Base-by-base conservation (phyloP, 2,888 invertebrate genomes). In the Pammene fasciana region DNA sequence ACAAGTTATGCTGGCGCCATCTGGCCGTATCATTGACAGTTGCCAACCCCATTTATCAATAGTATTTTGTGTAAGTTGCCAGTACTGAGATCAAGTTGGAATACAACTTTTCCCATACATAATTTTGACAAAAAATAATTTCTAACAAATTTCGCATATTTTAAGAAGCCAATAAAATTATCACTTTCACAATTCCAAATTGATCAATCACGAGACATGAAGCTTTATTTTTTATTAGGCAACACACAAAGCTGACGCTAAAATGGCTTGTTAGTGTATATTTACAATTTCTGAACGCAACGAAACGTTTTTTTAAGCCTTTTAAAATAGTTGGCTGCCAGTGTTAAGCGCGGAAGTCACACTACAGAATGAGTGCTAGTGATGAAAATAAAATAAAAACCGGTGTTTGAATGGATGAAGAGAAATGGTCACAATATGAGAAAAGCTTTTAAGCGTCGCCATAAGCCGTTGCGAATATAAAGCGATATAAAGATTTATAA, bases 241-340 rank as follows among this genome's bases (percentile, higher is more conserved):
- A 80, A 87, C 90, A 90, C 87, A 83, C 85, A 88, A 91, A 92
- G 90, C 92, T 83, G 79, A 82, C 73, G 81, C 74, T 71, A 75
- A 26, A 82, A 91, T 92, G 92, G 92, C 78, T 91, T 92, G 92
- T 92, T 92, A 92, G 92, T 92, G 91, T 92, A 90, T 88, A 87
- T 88, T 88, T 82, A 85, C 79, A 81, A 70, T 74, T 78, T 77
- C 72, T 65, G 67, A 78, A 78, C 70, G 78, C 84, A 82, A 79
- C 72, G 26, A 75, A 34, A 82, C 78, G 78, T 71, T 76, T 64
- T 74, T 64, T 65, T 45, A 10, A 71, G 65, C 66, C 65, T 52
- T 52, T 65, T 56, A 43, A 41, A n/a, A 41, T 65, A 55, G 36
- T 50, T 45, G 50, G 54, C 60, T 54, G 68, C 64, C 68, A 64